Evolutionary conservation across 2,888 invertebrate species (phyloP).

Genomic region (Drosophila tanythrix): DNA sequence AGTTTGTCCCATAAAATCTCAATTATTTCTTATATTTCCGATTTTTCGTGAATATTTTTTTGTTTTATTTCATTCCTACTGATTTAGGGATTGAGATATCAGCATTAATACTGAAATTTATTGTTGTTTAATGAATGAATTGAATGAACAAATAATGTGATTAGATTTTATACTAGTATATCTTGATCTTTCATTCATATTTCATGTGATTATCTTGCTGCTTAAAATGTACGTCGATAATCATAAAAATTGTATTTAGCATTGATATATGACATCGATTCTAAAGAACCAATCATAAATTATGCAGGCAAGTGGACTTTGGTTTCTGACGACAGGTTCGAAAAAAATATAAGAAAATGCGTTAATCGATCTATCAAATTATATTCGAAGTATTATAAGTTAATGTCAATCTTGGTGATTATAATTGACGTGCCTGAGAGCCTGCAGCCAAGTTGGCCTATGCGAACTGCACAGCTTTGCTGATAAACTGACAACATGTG

Average conservation of each 20-base stretch:
- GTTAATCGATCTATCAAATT: conserved; percentile 39
- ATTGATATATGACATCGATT: not conserved
- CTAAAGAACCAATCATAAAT: too few relatives aligned
- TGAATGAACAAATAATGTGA: not conserved
- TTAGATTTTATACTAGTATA: not conserved
- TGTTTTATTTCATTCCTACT: not conserved
- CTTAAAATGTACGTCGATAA: not conserved
- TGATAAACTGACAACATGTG: conserved; percentile 35
- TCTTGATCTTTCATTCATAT: not conserved
- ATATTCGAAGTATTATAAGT: conserved; percentile 39
- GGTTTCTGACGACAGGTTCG: not conserved
- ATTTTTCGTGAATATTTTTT: not conserved
- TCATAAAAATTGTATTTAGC: too few relatives aligned
- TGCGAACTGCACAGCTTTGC: not conserved
- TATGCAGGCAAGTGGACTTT: not conserved
- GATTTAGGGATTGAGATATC: not conserved
- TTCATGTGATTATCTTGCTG: not conserved
- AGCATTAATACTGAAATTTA: not conserved
- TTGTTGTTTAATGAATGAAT: not conserved
- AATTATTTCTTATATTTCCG: not conserved
- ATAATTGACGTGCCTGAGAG: not conserved
- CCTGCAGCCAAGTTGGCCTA: not conserved
- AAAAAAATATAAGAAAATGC: not conserved
- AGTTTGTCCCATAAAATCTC: not conserved
- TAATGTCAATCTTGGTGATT: conserved; percentile 19